Evolutionary conservation across 2,888 invertebrate genomes (phyloP).

Genomic region (Bhutanitis thaidina): DNA sequence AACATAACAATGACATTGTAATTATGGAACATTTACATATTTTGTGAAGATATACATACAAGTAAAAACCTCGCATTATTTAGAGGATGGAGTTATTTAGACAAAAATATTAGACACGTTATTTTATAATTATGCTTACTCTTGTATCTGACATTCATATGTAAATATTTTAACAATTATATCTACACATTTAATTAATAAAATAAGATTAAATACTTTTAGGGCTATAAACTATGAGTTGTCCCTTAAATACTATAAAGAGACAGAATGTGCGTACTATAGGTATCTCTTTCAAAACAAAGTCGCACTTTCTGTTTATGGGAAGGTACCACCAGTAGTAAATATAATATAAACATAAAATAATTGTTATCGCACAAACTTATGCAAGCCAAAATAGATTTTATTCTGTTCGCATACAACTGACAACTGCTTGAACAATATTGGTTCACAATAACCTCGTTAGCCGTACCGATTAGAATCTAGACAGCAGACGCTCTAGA

Average conservation of each 20-base stretch:
- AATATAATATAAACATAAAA: background rate
- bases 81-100: background rate
- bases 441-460: background rate
- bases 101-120: background rate
- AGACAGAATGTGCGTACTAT: conserved; percentile 2
- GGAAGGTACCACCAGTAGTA: background rate
- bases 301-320: background rate
- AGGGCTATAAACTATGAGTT: background rate
- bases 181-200: background rate
- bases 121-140: background rate
- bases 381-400: conserved; percentile 2
- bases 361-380: background rate
- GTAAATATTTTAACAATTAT: conserved; percentile 2
- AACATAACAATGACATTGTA: conserved; percentile 2
- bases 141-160: background rate
- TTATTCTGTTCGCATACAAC: conserved; percentile 2
- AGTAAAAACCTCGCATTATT: background rate
- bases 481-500: conserved; percentile 45
- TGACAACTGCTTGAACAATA: background rate
- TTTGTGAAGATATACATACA: conserved; percentile 1
- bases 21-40: background rate
- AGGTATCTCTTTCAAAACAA: conserved; percentile 13
- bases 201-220: background rate
- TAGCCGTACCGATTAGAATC: conserved; percentile 24
- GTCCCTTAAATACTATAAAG: background rate